Conservation (phyloP, 2,888 invertebrate genomes). For the Hirtodrosophila duncani region DNA sequence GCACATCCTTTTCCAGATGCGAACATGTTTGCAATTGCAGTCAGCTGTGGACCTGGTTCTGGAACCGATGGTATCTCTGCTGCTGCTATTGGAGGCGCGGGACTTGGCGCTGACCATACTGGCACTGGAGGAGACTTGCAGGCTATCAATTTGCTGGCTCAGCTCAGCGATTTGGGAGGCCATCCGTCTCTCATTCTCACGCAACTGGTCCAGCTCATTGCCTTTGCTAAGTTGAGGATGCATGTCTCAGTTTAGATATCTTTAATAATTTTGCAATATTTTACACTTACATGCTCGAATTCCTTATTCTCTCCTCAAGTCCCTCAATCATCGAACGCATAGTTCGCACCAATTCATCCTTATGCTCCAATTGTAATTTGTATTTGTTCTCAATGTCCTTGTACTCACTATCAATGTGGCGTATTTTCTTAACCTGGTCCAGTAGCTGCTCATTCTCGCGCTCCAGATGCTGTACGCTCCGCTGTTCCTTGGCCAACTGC, state of each 20-base stretch:
- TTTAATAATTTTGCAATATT: neutral
- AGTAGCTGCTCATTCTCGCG: constrained; percentile 45
- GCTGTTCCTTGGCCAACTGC: constrained; percentile 51
- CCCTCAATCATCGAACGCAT: constrained; percentile 19
- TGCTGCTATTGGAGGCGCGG: neutral
- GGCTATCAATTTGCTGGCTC: neutral
- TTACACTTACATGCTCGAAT: constrained; percentile 28
- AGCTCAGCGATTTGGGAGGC: neutral
- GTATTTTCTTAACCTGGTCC: constrained; percentile 46
- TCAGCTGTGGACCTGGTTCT: too few relatives aligned
- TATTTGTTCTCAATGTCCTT: constrained; percentile 30
- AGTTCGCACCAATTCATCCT: constrained; percentile 21
- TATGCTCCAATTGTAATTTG: constrained; percentile 30
- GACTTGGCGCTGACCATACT: neutral
- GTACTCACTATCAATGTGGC: constrained; percentile 27
- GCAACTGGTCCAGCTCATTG: constrained; percentile 11
- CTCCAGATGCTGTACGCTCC: constrained; percentile 18
- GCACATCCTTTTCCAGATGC: neutral
- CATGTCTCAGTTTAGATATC: too few relatives aligned
- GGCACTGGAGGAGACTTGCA: neutral
- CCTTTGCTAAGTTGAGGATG: neutral
- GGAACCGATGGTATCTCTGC: neutral
- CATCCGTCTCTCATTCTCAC: neutral
- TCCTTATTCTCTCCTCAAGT: constrained; percentile 17
- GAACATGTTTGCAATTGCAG: neutral